phyloP scores from a whole-genome alignment of 2,888 invertebrate genomes.

The Colostygia pectinataria region DNA sequence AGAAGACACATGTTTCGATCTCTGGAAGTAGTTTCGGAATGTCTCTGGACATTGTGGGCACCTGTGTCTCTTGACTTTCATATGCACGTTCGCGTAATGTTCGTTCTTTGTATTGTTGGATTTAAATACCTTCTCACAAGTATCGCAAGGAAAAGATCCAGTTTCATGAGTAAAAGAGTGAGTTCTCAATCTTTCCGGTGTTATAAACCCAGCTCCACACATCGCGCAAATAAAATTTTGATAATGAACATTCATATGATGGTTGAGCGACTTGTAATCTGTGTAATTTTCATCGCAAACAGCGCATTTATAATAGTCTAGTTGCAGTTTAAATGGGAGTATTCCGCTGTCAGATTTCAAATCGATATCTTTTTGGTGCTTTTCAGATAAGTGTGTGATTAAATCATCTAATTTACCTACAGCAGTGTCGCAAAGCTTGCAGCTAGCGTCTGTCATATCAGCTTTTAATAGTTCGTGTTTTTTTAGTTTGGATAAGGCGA shows the following conservation, averaged over 20 bases:
- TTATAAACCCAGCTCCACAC: slow-evolving; percentile 71
- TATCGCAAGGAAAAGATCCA: slow-evolving; percentile 67
- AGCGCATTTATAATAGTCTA: slow-evolving; percentile 59
- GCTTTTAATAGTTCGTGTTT: slow-evolving; percentile 68
- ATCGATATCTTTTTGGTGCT: slow-evolving; percentile 56
- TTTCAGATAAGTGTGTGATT: slow-evolving; percentile 57
- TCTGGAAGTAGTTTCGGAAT: slow-evolving; percentile 71
- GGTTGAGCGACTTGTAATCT: slow-evolving; percentile 67
- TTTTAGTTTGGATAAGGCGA: slow-evolving; percentile 55
- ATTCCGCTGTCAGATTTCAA: slow-evolving; percentile 55
- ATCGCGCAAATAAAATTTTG: slow-evolving; percentile 74
- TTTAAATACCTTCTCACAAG: slow-evolving; percentile 75
- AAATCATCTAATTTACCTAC: slow-evolving; percentile 48
- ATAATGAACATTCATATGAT: slow-evolving; percentile 76
- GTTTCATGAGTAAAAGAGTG: slow-evolving; percentile 68
- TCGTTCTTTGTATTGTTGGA: slow-evolving; percentile 73
- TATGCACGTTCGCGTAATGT: slow-evolving; percentile 76
- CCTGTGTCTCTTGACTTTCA: slow-evolving; percentile 67
- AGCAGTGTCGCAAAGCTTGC: slow-evolving; percentile 57
- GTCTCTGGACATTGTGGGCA: slow-evolving; percentile 70
- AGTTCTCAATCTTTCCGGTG: slow-evolving; percentile 62
- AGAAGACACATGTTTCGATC: slow-evolving; percentile 65
- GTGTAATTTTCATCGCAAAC: slow-evolving; percentile 56
- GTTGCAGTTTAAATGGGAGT: slow-evolving; percentile 61
- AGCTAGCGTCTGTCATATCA: slow-evolving; percentile 61